Percentiles rank a stretch among this genome's conserved stretches.
These are phyloP conservation scores for Nineta flava DNA, from an alignment of 2,888 invertebrate genomes.

Conservation along the genomic window DNA sequence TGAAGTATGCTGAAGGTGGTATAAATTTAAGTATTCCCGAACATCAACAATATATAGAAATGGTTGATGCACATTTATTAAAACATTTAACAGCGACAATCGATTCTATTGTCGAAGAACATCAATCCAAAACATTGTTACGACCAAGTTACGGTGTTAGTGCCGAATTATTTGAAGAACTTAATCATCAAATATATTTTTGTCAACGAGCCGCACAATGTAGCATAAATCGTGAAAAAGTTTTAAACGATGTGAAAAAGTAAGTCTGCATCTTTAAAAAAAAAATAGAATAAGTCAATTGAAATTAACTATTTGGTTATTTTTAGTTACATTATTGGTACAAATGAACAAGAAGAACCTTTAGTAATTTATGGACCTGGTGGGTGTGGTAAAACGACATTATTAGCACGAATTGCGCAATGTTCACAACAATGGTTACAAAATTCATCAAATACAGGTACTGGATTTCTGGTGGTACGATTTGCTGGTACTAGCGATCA, in stretches of 20 bases:
- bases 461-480: conserved; percentile 28
- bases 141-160: conserved; percentile 47
- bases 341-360: conserved; percentile 27
- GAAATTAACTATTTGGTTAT: conserved; percentile 4
- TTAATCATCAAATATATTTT: conserved; percentile 54
- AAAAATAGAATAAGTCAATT: neutral
- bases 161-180: conserved; percentile 45
- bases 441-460: conserved; percentile 28
- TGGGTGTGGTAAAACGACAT: conserved; percentile 73
- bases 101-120: conserved; percentile 50
- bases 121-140: conserved; percentile 37
- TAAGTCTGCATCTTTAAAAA: conserved; percentile 20
- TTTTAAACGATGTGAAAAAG: conserved; percentile 50
- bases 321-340: conserved; percentile 46
- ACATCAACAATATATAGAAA: conserved; percentile 43
- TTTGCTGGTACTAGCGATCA: conserved; percentile 50
- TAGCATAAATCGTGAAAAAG: conserved; percentile 51
- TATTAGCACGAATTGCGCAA: conserved; percentile 56
- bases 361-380: conserved; percentile 59
- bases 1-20: conserved; percentile 33
- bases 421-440: conserved; percentile 46
- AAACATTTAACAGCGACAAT: conserved; percentile 51
- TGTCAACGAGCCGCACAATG: conserved; percentile 54
- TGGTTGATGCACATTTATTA: conserved; percentile 47
- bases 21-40: conserved; percentile 35